Evolutionary conservation across 2,113 vertebrate species (phyloP), one percentile per base, ranked within the genome.

Genomic region (Pseudorectes ferrugineus): DNA sequence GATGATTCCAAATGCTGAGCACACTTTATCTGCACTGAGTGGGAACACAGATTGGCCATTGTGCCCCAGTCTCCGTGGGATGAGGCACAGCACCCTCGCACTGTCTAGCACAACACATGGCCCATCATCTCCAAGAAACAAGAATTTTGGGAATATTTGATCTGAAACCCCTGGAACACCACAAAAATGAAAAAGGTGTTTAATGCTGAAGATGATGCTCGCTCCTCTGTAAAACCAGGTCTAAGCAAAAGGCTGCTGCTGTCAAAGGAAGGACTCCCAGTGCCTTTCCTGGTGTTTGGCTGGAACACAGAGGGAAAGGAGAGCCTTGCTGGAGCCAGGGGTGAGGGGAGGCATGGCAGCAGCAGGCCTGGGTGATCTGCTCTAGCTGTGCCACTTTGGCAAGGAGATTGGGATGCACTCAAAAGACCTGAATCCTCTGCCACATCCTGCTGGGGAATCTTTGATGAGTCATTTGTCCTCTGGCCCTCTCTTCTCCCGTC

Each of bases 261-360:
- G 68, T 5, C 77, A 42, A 12, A 12, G 40, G 61, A 28, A 88
- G 38, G 42, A 10, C 10, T 62, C 77, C n/a, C 45, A 13, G 46
- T 2, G 36, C 45, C 58, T 36, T 3, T 36, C 1, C 57, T 14
- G 5, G n/a, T 3, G 48, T 7, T 14, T 70, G 87, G 72, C 79
- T 40, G 10, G 16, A 8, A 4, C 65, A 36, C 21, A n/a, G 57
- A 91, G 29, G 54, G n/a, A 2, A 11, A 40, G 59, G 12, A 12
- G 2, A 81, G 65, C 68, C n/a, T 1, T 26, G 66, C 81, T 26
- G 26, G 43, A 58, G 51, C 24, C 8, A 28, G 4, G 21, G 21
- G 0, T 12, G 29, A 35, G 40, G 23, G 68, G 62, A 85, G 22
- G 2, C 18, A 26, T 0, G 1, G 45, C 71, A 51, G 77, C 40